Percentiles rank a stretch among this genome's conserved stretches.
These are phyloP conservation scores for Coryphaenoides rupestris DNA, from an alignment of 2,113 vertebrate genomes.

Conservation along the genomic window DNA sequence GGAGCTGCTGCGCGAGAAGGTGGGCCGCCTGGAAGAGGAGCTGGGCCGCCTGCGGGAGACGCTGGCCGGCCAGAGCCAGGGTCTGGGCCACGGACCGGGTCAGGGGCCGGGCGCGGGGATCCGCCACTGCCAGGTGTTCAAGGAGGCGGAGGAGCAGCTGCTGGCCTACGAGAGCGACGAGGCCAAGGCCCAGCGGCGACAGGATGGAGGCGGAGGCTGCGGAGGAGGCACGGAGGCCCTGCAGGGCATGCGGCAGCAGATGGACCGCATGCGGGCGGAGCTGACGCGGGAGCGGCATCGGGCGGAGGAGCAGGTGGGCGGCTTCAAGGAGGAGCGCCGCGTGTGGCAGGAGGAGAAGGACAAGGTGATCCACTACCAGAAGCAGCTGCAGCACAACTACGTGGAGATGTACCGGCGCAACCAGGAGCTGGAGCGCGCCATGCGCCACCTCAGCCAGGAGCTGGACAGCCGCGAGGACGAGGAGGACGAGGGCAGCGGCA, in stretches of 20 bases:
- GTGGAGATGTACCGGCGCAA: conserved; percentile 95
- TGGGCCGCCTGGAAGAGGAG: conserved; percentile 81
- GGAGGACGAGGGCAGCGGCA: conserved; percentile 79
- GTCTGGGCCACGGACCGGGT: conserved; percentile 56
- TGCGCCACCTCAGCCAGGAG: conserved; percentile 86
- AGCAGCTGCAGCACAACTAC: conserved; percentile 97
- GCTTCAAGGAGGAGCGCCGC: conserved; percentile 83
- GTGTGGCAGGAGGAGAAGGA: conserved; percentile 97
- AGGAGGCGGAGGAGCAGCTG: conserved; percentile 72
- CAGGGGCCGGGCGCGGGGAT: conserved; percentile 25
- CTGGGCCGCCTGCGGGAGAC: conserved; percentile 72
- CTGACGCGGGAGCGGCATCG: conserved; percentile 75
- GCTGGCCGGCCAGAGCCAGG: conserved; percentile 49
- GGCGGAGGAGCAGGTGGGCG: conserved; percentile 76
- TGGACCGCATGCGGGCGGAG: conserved; percentile 80
- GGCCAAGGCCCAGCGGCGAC: conserved; percentile 73
- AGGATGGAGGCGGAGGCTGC: too few species aligned
- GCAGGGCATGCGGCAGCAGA: conserved; percentile 71
- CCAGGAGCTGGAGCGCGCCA: conserved; percentile 85
- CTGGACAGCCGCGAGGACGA: conserved; percentile 81
- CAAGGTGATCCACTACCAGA: conserved; percentile 96
- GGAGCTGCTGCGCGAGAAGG: conserved; percentile 86
- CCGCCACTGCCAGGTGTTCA: conserved; percentile 65
- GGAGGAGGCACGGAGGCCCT: conserved; percentile 36
- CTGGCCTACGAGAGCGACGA: conserved; percentile 76